Conservation (phyloP, 2,113 vertebrate genomes). For the Rhagologus leucostigma region DNA sequence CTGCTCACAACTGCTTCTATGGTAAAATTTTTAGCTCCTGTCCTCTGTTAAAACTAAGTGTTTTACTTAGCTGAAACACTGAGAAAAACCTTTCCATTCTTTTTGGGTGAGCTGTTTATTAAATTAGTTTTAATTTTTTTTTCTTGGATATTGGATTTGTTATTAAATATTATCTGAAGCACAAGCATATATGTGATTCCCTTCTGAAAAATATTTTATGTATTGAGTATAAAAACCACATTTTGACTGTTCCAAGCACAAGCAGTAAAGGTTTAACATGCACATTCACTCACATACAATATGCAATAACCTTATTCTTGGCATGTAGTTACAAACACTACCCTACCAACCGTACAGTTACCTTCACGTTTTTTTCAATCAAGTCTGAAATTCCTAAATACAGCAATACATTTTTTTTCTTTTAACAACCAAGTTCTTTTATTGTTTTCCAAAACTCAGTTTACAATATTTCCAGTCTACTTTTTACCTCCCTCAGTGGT, state of each 20-base stretch:
- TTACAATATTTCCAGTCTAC: constrained; percentile 11
- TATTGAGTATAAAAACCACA: not conserved
- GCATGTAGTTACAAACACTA: not conserved
- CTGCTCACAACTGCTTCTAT: not conserved
- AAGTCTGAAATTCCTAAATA: not conserved
- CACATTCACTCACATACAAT: not conserved
- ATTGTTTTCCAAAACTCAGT: constrained; percentile 13
- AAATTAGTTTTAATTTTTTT: not conserved
- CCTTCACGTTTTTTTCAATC: not conserved
- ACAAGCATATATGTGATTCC: not conserved
- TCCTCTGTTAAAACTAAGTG: not conserved
- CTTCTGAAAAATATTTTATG: not conserved
- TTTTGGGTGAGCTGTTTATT: not conserved
- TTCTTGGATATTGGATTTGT: not conserved
- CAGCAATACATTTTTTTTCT: not conserved
- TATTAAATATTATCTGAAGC: constrained; percentile 1
- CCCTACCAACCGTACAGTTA: not conserved
- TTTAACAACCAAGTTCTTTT: not conserved
- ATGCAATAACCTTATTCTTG: not conserved
- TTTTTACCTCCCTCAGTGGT: constrained; percentile 25
- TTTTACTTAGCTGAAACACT: not conserved
- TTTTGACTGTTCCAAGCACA: not conserved
- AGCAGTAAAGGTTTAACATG: not conserved
- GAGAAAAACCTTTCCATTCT: not conserved
- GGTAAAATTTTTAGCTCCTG: not conserved